Evolutionary conservation across 2,797 vertebrate genomes (phyloP), one percentile per base, ranked within the genome.

Genomic region (Bradypus variegatus): DNA sequence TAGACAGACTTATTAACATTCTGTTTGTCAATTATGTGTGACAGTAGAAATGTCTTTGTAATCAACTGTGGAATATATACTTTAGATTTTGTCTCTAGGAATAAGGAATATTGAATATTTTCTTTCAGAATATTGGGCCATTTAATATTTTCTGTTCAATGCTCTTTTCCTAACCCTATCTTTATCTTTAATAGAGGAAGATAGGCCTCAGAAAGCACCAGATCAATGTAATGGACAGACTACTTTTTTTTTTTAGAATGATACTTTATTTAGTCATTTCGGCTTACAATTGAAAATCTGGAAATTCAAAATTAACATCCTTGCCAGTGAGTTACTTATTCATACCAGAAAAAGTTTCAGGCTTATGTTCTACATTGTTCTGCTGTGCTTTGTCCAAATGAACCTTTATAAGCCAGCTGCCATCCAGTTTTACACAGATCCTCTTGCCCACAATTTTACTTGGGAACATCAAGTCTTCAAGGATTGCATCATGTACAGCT

Each of bases 151-250:
- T 88, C 65, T 21, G 38, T 75, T 95, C 27, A 48, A 1, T 86
- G 76, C 21, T 90, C 16, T 79, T 83, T 86, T 67, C n/a, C 64
- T 90, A 72, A 86, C 2, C 19, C 23, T 33, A 14, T 72, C 3
- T 89, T 89, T 90, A 64, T 87, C 94, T 92, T 92, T 80, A 86
- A 90, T 87, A 45, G 41, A 85, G 31, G 8, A n/a, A 23, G 83
- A 27, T 2, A 45, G 41, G 16, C n/a, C 50, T 92, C 55, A 91
- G 70, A 90, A 90, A 65, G 64, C 73, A 91, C 62, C 3, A 85
- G 38, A 86, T 86, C 72, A 60, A 8, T 89, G 33, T 48, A 76
- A 77, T 50, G n/a, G 36, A 48, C 29, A 72, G 76, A 84, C 1
- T 38, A 5, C 65, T 86, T 90, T 93, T 91, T 55, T 45, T 45